Evolutionary conservation across 2,113 vertebrate genomes (phyloP).

Genomic region (Tragelaphus scriptus): DNA sequence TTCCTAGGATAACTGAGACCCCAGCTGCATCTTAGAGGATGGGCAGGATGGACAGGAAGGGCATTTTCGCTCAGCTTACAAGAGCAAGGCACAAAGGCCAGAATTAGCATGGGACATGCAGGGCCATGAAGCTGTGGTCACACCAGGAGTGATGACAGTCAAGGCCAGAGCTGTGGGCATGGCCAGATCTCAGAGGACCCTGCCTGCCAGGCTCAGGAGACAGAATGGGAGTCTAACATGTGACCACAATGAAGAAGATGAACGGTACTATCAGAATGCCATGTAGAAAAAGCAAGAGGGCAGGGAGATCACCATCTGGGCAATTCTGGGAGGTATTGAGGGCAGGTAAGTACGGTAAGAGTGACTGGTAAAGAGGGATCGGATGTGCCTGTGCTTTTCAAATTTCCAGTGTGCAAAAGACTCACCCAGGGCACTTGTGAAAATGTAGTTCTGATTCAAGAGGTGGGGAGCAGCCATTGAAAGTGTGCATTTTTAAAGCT

Average conservation of each 20-base stretch:
- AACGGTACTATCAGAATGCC: not conserved
- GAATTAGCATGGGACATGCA: too few species aligned
- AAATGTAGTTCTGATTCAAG: not conserved
- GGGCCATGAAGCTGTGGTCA: not conserved
- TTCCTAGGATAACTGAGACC: not conserved
- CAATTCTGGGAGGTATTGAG: accelerated
- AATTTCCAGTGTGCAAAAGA: not conserved
- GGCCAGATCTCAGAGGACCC: not conserved
- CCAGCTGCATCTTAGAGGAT: not conserved
- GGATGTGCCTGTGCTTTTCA: not conserved
- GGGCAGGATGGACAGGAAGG: not conserved
- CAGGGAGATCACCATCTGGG: not conserved
- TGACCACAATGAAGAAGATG: not conserved
- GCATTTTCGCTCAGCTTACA: not conserved
- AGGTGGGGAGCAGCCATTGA: accelerated
- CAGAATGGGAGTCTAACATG: too few species aligned
- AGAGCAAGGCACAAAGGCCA: not conserved
- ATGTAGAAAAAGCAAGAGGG: not conserved
- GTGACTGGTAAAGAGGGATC: not conserved
- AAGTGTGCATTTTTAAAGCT: not conserved
- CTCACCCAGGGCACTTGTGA: not conserved
- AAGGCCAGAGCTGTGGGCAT: not conserved
- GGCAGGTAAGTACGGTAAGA: not conserved
- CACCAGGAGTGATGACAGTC: not conserved
- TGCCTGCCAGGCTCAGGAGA: not conserved